phyloP scores from a whole-genome alignment of 2,113 vertebrate genomes.

The Thamnophis sirtalis region DNA sequence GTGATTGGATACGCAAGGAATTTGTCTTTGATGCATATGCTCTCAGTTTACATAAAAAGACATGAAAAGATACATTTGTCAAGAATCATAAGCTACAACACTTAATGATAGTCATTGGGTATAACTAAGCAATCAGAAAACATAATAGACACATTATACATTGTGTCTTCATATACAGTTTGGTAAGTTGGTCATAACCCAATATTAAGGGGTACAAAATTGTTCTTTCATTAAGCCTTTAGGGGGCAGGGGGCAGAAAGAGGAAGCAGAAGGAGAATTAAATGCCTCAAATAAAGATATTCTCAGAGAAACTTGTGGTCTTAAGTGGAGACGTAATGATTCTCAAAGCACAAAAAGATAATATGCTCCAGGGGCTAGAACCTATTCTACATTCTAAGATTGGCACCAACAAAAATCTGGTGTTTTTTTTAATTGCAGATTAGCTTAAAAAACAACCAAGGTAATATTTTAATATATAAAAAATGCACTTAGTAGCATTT shows the following conservation, averaged over 20 bases:
- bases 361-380: background rate
- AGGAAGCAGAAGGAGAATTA: background rate
- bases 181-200: background rate
- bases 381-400: background rate
- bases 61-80: no score
- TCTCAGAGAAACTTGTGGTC: background rate
- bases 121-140: no score
- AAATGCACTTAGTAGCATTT: background rate
- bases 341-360: background rate
- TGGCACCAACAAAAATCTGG: background rate
- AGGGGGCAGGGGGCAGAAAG: background rate
- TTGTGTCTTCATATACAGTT: background rate
- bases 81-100: no score
- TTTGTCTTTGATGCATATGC: no score
- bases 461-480: background rate
- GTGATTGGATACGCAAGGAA: no score
- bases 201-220: background rate
- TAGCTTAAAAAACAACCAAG: background rate
- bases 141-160: background rate
- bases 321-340: background rate
- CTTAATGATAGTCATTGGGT: no score
- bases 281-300: background rate
- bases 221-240: background rate
- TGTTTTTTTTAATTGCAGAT: background rate
- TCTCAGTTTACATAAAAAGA: no score